phyloP scores from a whole-genome alignment of 1,140 invertebrate genomes.

The Drosophila biarmipes region DNA sequence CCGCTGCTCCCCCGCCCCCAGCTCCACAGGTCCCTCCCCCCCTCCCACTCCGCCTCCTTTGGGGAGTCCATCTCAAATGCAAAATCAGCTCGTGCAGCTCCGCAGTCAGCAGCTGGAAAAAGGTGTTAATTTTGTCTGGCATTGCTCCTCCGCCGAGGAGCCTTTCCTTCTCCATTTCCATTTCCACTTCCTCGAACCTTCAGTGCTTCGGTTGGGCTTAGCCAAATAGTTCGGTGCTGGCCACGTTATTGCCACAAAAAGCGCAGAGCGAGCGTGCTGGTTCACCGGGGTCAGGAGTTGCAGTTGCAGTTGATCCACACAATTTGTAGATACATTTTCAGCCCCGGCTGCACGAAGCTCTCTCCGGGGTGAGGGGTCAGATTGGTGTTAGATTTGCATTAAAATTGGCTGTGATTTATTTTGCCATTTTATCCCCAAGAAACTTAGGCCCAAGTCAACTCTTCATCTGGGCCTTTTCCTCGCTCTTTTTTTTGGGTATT shows the following conservation, averaged over 20 bases:
- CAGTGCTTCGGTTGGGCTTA: conserved; percentile 6
- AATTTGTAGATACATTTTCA: conserved; percentile 76
- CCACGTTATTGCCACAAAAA: conserved; percentile 74
- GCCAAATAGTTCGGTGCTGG: conserved; percentile 62
- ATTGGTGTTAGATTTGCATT: conserved; percentile 56
- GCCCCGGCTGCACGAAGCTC: conserved; percentile 58
- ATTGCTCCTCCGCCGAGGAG: conserved; percentile 25
- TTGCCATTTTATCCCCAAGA: conserved; percentile 15
- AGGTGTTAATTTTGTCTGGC: conserved; percentile 78
- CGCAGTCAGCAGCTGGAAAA: conserved; percentile 61
- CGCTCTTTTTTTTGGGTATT: neutral
- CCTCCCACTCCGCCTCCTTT: conserved; percentile 14
- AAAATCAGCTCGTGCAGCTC: conserved; percentile 76
- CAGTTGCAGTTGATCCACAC: conserved; percentile 50
- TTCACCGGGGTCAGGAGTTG: conserved; percentile 67
- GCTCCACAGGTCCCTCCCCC: neutral
- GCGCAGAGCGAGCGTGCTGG: conserved; percentile 71
- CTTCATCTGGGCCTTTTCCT: conserved; percentile 11
- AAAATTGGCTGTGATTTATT: conserved; percentile 58
- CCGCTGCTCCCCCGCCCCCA: neutral
- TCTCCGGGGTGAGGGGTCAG: conserved; percentile 30
- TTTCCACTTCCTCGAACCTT: conserved; percentile 1
- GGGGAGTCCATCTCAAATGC: conserved; percentile 66
- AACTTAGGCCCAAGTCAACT: conserved; percentile 36
- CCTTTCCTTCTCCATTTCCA: conserved; percentile 15